Percentiles rank a stretch among this genome's conserved stretches.
phyloP scores from a whole-genome alignment of 2,113 vertebrate species.

The Burhinus bistriatus region DNA sequence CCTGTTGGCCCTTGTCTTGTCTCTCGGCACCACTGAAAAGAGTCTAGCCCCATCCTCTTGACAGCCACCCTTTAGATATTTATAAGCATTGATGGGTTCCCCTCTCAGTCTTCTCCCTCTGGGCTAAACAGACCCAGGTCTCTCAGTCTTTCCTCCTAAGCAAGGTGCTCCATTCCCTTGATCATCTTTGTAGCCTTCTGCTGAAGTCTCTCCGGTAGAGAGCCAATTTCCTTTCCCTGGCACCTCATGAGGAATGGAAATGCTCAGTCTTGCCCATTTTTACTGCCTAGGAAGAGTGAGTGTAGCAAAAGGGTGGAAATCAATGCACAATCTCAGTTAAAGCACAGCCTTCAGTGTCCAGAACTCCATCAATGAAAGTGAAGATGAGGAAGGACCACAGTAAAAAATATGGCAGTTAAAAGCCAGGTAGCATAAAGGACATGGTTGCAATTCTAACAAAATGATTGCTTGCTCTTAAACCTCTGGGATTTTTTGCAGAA shows the following conservation, averaged over 20 bases:
- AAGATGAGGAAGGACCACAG: neutral
- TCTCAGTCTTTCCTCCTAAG: too few relatives aligned
- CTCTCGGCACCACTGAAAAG: too few relatives aligned
- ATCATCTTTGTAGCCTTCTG: too few relatives aligned
- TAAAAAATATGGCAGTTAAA: neutral
- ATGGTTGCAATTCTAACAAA: neutral
- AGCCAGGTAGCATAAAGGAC: neutral
- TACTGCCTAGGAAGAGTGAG: neutral
- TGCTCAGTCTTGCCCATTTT: neutral
- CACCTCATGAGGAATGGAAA: neutral
- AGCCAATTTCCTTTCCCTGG: neutral
- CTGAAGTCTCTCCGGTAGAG: too few relatives aligned
- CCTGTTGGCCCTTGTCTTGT: too few relatives aligned
- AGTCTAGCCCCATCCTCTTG: too few relatives aligned
- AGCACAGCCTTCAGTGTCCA: neutral
- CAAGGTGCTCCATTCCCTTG: too few relatives aligned
- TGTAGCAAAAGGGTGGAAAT: neutral
- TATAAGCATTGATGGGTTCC: too few relatives aligned
- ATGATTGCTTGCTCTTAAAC: constrained; percentile 2
- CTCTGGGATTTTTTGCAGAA: constrained; percentile 28
- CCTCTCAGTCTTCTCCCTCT: too few relatives aligned
- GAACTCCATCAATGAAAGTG: neutral
- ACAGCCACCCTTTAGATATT: too few relatives aligned
- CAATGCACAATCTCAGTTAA: neutral
- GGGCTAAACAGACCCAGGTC: too few relatives aligned